A percentile compares a stretch with the other conserved stretches of the same genome.
Conservation (phyloP, 2,888 invertebrate species). For the Trissolcus brochymenae region DNA sequence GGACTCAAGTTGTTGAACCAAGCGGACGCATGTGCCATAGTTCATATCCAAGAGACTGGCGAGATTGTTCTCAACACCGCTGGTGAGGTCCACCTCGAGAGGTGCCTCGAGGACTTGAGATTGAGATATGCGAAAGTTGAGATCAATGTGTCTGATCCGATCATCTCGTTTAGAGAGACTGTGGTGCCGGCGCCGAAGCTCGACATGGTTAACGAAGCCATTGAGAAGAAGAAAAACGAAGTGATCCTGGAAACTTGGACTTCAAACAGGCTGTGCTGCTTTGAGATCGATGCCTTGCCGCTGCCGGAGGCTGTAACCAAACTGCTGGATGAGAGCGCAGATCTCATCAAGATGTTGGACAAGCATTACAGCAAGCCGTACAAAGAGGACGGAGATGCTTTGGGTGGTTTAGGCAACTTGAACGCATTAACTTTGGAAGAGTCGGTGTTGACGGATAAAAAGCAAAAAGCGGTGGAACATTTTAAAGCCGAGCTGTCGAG, state of each 20-base stretch:
- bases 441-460: slow-evolving; percentile 63
- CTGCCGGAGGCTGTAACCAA: slow-evolving; percentile 84
- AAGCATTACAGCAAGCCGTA: slow-evolving; percentile 73
- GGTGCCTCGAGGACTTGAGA: slow-evolving; percentile 95
- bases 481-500: slow-evolving; percentile 79
- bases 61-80: slow-evolving; percentile 96
- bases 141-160: slow-evolving; percentile 94
- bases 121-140: slow-evolving; percentile 89
- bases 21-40: slow-evolving; percentile 95
- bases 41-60: slow-evolving; percentile 93
- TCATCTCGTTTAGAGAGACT: slow-evolving; percentile 97
- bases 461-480: slow-evolving; percentile 70
- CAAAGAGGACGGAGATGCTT: slow-evolving; percentile 39
- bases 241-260: slow-evolving; percentile 77
- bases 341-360: slow-evolving; percentile 83
- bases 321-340: slow-evolving; percentile 83
- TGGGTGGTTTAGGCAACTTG: slow-evolving; percentile 49
- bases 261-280: slow-evolving; percentile 83
- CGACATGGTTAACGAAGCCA: slow-evolving; percentile 91
- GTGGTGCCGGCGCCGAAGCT: slow-evolving; percentile 87
- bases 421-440: slow-evolving; percentile 61
- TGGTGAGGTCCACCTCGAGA: slow-evolving; percentile 97
- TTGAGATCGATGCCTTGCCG: slow-evolving; percentile 87
- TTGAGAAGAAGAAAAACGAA: slow-evolving; percentile 81
- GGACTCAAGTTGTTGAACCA: slow-evolving; percentile 93